Conservation (phyloP, 2,888 invertebrate genomes). For the Panzeria rudis region DNA sequence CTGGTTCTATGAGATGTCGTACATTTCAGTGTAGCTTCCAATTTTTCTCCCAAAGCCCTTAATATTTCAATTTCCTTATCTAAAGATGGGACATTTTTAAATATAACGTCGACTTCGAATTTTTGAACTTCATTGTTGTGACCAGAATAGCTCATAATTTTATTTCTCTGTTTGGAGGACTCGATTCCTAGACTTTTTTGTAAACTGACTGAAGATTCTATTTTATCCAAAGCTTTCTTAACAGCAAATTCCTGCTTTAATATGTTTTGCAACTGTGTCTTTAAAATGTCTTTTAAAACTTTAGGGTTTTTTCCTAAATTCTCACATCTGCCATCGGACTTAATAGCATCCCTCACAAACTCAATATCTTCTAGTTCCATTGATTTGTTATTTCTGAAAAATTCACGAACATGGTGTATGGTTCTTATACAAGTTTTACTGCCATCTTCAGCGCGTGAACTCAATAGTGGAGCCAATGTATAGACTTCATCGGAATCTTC, state of each 20-base stretch:
- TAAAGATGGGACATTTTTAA: slow-evolving; percentile 78
- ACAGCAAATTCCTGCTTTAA: slow-evolving; percentile 75
- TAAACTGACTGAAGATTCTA: slow-evolving; percentile 43
- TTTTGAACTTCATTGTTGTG: slow-evolving; percentile 35
- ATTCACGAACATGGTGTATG: slow-evolving; percentile 72
- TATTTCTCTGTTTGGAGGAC: background rate
- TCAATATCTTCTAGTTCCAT: slow-evolving; percentile 74
- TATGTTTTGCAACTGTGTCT: slow-evolving; percentile 75
- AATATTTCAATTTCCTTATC: slow-evolving; percentile 79
- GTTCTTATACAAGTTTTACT: slow-evolving; percentile 47
- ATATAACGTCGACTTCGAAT: slow-evolving; percentile 76
- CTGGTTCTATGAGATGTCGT: slow-evolving; percentile 45
- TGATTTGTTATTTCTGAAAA: slow-evolving; percentile 68
- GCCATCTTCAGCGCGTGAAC: slow-evolving; percentile 38
- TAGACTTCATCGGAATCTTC: slow-evolving; percentile 70
- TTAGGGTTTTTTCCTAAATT: slow-evolving; percentile 73
- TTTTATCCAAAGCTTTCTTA: slow-evolving; percentile 73
- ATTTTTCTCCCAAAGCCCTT: slow-evolving; percentile 77
- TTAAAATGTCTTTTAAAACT: slow-evolving; percentile 75
- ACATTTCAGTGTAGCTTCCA: slow-evolving; percentile 77
- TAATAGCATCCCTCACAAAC: slow-evolving; percentile 75
- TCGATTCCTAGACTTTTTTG: background rate
- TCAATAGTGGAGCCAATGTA: slow-evolving; percentile 71
- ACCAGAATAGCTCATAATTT: slow-evolving; percentile 15
- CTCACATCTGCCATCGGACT: slow-evolving; percentile 75